Conservation (phyloP, 2,113 vertebrate species). For the Aldabrachelys gigantea region DNA sequence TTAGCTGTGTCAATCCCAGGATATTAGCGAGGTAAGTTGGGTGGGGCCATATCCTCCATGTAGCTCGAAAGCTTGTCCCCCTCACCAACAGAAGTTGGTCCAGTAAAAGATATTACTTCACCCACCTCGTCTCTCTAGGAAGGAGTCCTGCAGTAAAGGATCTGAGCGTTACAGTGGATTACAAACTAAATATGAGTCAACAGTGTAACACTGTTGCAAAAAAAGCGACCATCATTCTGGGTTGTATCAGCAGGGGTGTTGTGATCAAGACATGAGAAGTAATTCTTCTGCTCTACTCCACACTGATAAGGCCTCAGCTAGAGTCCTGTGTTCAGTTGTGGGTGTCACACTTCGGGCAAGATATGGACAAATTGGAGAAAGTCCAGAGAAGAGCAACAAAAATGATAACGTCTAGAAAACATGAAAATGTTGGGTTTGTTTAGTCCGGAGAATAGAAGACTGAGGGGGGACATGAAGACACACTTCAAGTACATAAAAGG, state of each 20-base stretch:
- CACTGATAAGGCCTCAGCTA: background rate
- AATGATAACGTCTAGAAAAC: background rate
- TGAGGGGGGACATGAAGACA: background rate
- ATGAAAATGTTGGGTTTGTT: background rate
- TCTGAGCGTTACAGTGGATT: background rate
- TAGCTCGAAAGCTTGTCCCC: no score
- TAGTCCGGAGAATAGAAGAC: background rate
- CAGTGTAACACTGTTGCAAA: no score
- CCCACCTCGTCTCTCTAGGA: background rate
- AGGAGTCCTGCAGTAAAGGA: background rate
- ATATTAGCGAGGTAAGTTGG: background rate
- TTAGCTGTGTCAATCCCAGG: background rate
- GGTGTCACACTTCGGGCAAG: background rate
- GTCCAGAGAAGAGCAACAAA: background rate
- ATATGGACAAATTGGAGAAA: background rate
- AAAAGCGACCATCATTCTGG: no score
- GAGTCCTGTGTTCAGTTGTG: background rate
- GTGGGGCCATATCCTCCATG: background rate
- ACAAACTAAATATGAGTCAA: no score
- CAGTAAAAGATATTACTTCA: background rate
- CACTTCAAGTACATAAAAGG: background rate
- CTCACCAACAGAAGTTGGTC: background rate
- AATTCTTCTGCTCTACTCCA: background rate
- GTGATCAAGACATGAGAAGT: no score
- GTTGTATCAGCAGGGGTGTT: no score